These are phyloP conservation scores for Drosophila dives DNA, from an alignment of 2,888 invertebrate genomes.

Conservation along the genomic window DNA sequence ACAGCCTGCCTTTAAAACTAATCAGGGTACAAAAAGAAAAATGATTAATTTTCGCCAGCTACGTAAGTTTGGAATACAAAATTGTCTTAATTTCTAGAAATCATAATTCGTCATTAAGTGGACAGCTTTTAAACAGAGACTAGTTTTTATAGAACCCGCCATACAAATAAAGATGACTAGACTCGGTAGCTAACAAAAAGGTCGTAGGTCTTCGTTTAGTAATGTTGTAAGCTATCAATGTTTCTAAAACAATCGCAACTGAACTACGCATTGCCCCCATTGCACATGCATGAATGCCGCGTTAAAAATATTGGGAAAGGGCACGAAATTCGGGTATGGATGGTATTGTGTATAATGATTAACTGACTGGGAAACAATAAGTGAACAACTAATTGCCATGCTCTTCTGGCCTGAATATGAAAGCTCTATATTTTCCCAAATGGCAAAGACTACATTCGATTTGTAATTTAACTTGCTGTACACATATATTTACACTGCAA, in stretches of 20 bases:
- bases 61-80: not conserved
- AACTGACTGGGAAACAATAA: constrained; percentile 40
- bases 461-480: not conserved
- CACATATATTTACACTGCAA: not conserved
- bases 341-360: constrained; percentile 17
- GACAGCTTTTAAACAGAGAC: too few relatives aligned
- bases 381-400: constrained; percentile 50
- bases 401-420: constrained; percentile 15
- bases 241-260: not conserved
- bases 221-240: not conserved
- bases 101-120: not conserved
- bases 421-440: not conserved
- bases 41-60: not conserved
- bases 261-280: not conserved
- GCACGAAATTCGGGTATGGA: too few relatives aligned
- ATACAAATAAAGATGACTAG: too few relatives aligned
- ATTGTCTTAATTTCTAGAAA: not conserved
- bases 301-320: not conserved
- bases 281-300: not conserved
- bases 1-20: not conserved
- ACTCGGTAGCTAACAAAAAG: not conserved
- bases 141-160: too few relatives aligned
- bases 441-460: not conserved
- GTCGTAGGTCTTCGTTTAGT: not conserved
- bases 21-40: not conserved